Conservation (phyloP, 2,113 vertebrate genomes). For the Typhlomys cinereus region DNA sequence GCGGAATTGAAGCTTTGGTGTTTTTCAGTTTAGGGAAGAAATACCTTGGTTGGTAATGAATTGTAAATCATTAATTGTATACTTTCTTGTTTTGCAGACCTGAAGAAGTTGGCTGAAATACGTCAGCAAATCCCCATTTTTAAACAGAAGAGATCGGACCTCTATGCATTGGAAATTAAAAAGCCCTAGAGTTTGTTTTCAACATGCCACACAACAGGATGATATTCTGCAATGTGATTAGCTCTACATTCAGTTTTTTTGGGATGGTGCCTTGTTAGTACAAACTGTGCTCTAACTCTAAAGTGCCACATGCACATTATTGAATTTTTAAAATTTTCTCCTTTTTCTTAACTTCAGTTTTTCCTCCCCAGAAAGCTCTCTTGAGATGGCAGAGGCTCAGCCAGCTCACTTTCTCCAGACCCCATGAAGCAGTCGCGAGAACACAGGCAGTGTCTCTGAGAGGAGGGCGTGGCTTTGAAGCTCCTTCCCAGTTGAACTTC, state of each 20-base stretch:
- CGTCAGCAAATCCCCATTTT: constrained; percentile 95
- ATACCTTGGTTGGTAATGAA: background rate
- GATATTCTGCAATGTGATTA: background rate
- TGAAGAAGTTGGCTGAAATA: constrained; percentile 93
- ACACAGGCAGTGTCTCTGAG: background rate
- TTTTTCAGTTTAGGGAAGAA: background rate
- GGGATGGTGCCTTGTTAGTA: background rate
- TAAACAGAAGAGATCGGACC: constrained; percentile 91
- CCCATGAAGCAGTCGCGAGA: background rate
- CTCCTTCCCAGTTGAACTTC: background rate
- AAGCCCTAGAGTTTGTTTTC: constrained; percentile 73
- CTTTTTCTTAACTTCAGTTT: background rate
- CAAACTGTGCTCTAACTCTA: background rate
- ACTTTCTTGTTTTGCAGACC: constrained; percentile 86
- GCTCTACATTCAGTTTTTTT: background rate
- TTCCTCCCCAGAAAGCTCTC: background rate
- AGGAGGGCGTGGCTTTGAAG: background rate
- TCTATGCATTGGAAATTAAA: constrained; percentile 88
- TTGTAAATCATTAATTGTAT: constrained; percentile 24
- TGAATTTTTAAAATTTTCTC: background rate
- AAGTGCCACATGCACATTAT: background rate
- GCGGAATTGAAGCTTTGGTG: background rate
- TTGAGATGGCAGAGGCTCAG: background rate
- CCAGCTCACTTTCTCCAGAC: background rate
- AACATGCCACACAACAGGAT: background rate